Evolutionary conservation across 2,888 invertebrate genomes (phyloP), one percentile per base, ranked within the genome.

Genomic region (Macaria notata): DNA sequence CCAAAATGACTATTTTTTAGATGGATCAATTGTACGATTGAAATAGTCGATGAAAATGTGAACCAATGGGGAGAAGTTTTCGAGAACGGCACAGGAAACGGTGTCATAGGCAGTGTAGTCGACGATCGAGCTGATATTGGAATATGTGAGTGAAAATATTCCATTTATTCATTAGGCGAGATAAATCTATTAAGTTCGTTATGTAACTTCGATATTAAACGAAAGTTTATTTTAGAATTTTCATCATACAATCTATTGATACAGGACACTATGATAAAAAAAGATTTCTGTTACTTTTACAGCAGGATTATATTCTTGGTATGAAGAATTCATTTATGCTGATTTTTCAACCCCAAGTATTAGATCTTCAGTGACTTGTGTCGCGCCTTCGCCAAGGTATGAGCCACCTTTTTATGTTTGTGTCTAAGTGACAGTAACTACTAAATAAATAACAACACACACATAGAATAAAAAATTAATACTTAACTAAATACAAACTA

Each of bases 51-150:
- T 68, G 94, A 94, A 65, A 92, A 94, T 51, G 85, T 83, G 41
- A 81, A 93, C 30, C 92, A 93, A 73, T 95, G 95, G 95, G 95
- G 95, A 5, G 92, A 92, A 62, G 89, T 94, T 44, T 94, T 88
- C 69, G 88, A 93, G 9, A 95, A 95, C 69, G 87, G 92, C 72
- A 93, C 94, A 0, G 95, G 95, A 8, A 90, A 92, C 62, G 95
- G 95, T 19, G 84, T 95, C 7, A 63, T 95, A 41, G 95, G 95
- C 4, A 93, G 93, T 74, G 83, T 95, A 0, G 84, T 91, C 4
- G 86, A 90, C 62, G 94, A 94, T 69, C 86, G 88, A 45, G 94
- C 93, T 1, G 95, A 95, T 72, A 70, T 94, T 49, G 94, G 93
- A 39, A 93, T 93, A 68, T 84, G 94, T 94, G 80, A 65, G 76